These are phyloP conservation scores for Premnoplex brunnescens DNA, from an alignment of 2,797 vertebrate genomes.

Conservation along the genomic window DNA sequence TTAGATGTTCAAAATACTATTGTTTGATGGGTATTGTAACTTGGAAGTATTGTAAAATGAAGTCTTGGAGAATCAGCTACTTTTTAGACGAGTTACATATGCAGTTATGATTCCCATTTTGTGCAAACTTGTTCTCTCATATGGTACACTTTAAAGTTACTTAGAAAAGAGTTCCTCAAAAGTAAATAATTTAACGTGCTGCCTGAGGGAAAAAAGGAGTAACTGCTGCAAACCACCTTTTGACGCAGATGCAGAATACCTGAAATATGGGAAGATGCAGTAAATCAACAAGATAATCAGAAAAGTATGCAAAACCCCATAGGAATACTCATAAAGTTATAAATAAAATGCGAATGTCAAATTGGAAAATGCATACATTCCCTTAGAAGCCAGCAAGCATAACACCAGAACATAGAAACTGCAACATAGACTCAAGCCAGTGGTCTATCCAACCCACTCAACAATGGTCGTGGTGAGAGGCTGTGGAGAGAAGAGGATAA, in stretches of 20 bases:
- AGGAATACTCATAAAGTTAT: neutral
- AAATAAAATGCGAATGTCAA: neutral
- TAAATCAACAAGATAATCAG: neutral
- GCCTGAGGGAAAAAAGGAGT: neutral
- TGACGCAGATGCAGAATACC: neutral
- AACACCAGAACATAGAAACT: fast-evolving
- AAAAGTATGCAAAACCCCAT: neutral
- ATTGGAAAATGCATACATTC: neutral
- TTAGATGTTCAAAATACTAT: neutral
- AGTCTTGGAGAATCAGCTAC: neutral
- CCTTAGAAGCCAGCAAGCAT: neutral
- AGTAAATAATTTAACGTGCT: neutral
- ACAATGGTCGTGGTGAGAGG: neutral
- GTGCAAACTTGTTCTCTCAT: neutral
- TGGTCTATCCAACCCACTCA: neutral
- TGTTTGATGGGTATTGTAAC: neutral
- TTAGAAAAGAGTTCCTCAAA: neutral
- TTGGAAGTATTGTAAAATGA: neutral
- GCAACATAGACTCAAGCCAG: neutral
- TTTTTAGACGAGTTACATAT: neutral
- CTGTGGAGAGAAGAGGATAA: neutral
- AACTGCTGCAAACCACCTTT: neutral
- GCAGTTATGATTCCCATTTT: neutral
- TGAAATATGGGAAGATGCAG: neutral
- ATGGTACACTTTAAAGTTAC: neutral